Conservation (phyloP, 2,888 invertebrate genomes). For the Cantharis rustica region DNA sequence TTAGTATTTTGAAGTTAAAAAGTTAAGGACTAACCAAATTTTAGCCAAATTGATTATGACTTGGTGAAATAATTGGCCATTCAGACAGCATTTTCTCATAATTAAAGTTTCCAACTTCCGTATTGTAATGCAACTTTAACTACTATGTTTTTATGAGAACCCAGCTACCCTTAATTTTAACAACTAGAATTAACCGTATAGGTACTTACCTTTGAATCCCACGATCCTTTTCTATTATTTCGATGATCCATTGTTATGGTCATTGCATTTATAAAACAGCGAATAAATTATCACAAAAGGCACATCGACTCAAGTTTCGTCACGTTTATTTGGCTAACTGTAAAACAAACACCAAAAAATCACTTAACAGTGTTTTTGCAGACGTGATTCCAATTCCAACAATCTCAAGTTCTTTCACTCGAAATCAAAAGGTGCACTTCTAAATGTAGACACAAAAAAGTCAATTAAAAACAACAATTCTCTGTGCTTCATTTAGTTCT, state of each 20-base stretch:
- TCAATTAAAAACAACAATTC: background rate
- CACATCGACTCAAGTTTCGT: slow-evolving; percentile 18
- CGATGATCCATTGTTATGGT: slow-evolving; percentile 60
- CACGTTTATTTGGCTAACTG: slow-evolving; percentile 29
- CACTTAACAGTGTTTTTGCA: background rate
- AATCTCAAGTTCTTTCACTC: slow-evolving; percentile 13
- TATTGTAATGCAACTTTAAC: background rate
- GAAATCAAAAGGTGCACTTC: background rate
- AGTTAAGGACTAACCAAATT: no score
- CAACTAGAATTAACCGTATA: background rate
- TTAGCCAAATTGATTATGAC: background rate
- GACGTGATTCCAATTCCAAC: slow-evolving; percentile 19
- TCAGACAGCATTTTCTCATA: background rate
- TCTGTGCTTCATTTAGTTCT: slow-evolving; percentile 6
- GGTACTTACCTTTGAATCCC: slow-evolving; percentile 60
- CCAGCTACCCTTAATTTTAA: background rate
- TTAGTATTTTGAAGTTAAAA: no score
- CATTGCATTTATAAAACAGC: slow-evolving; percentile 43
- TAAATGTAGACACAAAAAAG: background rate
- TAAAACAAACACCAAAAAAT: background rate
- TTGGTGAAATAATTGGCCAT: background rate
- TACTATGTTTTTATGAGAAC: background rate
- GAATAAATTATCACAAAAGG: slow-evolving; percentile 15
- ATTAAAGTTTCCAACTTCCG: background rate
- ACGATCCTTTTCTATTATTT: slow-evolving; percentile 58